phyloP scores from a whole-genome alignment of 2,888 invertebrate species.

The Plusia festucae region DNA sequence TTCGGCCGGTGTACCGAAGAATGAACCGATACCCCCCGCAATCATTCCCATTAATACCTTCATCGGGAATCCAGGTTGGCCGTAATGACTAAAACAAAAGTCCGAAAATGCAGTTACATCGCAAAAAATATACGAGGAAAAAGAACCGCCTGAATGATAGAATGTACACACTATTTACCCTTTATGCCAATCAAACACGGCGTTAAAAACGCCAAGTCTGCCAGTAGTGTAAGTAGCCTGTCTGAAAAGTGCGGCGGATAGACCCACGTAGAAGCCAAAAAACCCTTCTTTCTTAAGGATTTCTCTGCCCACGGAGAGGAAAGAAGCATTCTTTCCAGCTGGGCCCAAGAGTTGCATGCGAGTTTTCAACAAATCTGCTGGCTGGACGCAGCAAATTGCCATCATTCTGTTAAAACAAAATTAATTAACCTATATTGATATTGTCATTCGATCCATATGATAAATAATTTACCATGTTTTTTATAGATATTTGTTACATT shows the following conservation, averaged over 20 bases:
- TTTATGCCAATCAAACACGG: constrained; percentile 90
- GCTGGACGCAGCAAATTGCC: constrained; percentile 71
- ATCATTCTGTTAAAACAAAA: constrained; percentile 65
- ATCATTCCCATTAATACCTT: constrained; percentile 96
- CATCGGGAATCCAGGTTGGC: constrained; percentile 62
- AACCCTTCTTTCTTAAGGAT: constrained; percentile 96
- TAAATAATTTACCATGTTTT: too few relatives aligned
- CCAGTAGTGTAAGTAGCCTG: constrained; percentile 99
- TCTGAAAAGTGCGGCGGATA: constrained; percentile 96
- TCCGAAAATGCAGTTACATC: too few relatives aligned
- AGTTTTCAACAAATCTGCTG: constrained; percentile 74
- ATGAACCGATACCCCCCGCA: constrained; percentile 96
- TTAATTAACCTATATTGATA: too few relatives aligned
- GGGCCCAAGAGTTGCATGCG: constrained; percentile 87
- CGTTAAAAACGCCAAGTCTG: constrained; percentile 97
- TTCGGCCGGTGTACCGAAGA: constrained; percentile 99
- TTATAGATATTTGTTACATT: too few relatives aligned
- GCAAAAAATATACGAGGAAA: too few relatives aligned
- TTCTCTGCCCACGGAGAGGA: constrained; percentile 91
- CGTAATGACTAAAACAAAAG: constrained; percentile 23
- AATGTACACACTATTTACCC: constrained; percentile 29
- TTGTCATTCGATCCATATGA: too few relatives aligned
- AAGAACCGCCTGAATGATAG: background rate
- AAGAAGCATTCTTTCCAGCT: constrained; percentile 89
- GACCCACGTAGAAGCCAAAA: constrained; percentile 95